Evolutionary conservation across 2,888 invertebrate species (phyloP).

Genomic region (Hedychridium roseum): DNA sequence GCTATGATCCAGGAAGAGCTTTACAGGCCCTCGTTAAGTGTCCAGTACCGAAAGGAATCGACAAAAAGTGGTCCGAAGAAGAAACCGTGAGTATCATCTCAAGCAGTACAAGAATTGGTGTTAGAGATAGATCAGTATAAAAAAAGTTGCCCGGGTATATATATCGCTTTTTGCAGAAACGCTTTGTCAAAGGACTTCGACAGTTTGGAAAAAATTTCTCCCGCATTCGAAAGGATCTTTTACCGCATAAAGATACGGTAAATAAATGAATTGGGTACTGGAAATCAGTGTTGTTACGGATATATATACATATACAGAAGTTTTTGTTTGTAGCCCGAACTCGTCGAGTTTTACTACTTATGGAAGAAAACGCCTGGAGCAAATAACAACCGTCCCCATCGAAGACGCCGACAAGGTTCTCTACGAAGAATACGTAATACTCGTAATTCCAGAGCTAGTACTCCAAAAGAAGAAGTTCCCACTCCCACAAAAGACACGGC

Average conservation of each 20-base stretch:
- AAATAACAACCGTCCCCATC: constrained; percentile 93
- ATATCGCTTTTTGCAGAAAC: constrained; percentile 70
- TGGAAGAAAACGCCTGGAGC: constrained; percentile 99
- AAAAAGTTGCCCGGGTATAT: no score
- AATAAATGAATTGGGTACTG: constrained; percentile 47
- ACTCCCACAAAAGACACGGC: constrained; percentile 64
- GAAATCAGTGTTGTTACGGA: background rate
- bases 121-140: constrained; percentile 1
- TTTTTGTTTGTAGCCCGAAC: constrained; percentile 74
- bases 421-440: constrained; percentile 88
- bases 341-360: constrained; percentile 98
- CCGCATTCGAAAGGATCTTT: constrained; percentile 93
- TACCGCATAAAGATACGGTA: constrained; percentile 96
- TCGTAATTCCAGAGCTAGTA: constrained; percentile 83
- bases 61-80: constrained; percentile 98
- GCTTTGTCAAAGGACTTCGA: constrained; percentile 97
- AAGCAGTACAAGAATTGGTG: no score
- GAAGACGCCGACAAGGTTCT: constrained; percentile 87
- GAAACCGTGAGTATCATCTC: constrained; percentile 74
- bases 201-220: constrained; percentile 99
- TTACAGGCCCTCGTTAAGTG: constrained; percentile 96
- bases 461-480: constrained; percentile 77
- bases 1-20: constrained; percentile 96
- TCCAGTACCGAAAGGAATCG: constrained; percentile 95
- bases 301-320: background rate